phyloP scores from a whole-genome alignment of 2,797 vertebrate species.

The Agapornis canus region DNA sequence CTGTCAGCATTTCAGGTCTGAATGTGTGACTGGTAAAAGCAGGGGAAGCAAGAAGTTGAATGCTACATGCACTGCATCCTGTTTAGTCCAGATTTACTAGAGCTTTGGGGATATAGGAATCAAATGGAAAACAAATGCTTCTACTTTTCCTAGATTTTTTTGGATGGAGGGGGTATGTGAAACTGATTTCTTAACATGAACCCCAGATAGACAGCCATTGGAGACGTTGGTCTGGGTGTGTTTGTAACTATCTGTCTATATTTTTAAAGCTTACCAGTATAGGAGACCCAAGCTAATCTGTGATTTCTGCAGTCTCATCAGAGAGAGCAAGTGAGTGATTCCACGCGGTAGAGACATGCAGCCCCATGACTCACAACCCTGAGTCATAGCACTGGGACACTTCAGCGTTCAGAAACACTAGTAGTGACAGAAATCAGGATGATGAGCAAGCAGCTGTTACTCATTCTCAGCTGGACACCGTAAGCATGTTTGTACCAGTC shows the following conservation, averaged over 20 bases:
- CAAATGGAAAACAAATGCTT: background rate
- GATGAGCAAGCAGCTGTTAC: constrained; percentile 71
- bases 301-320: constrained; percentile 62
- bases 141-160: background rate
- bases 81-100: background rate
- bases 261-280: background rate
- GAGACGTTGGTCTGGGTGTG: background rate
- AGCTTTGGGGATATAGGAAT: background rate
- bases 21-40: background rate
- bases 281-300: constrained; percentile 41
- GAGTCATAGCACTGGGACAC: constrained; percentile 66
- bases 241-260: constrained; percentile 45
- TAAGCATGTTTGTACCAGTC: constrained; percentile 51
- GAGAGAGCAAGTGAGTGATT: constrained; percentile 59
- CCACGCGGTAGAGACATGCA: constrained; percentile 43
- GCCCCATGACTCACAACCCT: constrained; percentile 65
- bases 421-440: constrained; percentile 63
- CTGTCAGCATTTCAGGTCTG: background rate
- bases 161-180: background rate
- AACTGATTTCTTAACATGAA: background rate
- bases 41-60: background rate
- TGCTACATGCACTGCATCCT: background rate
- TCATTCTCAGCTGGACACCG: constrained; percentile 68
- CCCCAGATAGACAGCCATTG: background rate
- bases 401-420: constrained; percentile 48